These are phyloP conservation scores for Drosophila subobscura DNA, from an alignment of 1,140 invertebrate genomes.

Conservation along the genomic window DNA sequence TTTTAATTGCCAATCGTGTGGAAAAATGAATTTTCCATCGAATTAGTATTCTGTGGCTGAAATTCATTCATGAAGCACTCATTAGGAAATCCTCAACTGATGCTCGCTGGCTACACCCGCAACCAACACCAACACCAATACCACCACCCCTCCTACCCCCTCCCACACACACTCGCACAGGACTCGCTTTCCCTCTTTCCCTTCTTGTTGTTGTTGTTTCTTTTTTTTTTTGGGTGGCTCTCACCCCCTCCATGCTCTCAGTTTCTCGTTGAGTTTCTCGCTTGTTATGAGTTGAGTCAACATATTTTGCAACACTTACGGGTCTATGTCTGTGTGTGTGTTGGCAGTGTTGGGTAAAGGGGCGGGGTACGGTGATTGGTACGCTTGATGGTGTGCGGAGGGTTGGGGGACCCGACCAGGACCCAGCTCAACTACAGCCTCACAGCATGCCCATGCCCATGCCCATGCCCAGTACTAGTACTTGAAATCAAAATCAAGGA, in stretches of 20 bases:
- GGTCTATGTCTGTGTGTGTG: conserved; percentile 24
- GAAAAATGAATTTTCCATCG: conserved; percentile 84
- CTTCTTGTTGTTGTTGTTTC: conserved; percentile 7
- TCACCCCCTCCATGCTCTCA: conserved; percentile 35
- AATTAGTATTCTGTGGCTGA: conserved; percentile 83
- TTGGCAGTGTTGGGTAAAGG: neutral
- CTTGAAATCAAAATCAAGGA: conserved; percentile 83
- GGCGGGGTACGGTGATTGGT: too few species aligned
- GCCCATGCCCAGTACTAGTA: conserved; percentile 34
- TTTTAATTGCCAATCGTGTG: conserved; percentile 84
- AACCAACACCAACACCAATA: too few species aligned
- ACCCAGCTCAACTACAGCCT: conserved; percentile 32
- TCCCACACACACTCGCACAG: neutral
- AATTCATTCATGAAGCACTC: conserved; percentile 83
- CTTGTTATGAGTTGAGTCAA: conserved; percentile 83
- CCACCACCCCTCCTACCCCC: neutral
- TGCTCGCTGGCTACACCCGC: conserved; percentile 32
- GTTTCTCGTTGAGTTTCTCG: conserved; percentile 52
- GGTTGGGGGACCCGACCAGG: conserved; percentile 11
- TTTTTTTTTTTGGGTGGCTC: neutral
- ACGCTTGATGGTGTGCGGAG: neutral
- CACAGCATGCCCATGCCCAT: neutral
- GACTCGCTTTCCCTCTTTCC: conserved; percentile 3
- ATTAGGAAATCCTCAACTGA: conserved; percentile 80
- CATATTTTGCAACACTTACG: conserved; percentile 83